Evolutionary conservation across 1,140 invertebrate species (phyloP).

Genomic region (Cyclina sinensis): DNA sequence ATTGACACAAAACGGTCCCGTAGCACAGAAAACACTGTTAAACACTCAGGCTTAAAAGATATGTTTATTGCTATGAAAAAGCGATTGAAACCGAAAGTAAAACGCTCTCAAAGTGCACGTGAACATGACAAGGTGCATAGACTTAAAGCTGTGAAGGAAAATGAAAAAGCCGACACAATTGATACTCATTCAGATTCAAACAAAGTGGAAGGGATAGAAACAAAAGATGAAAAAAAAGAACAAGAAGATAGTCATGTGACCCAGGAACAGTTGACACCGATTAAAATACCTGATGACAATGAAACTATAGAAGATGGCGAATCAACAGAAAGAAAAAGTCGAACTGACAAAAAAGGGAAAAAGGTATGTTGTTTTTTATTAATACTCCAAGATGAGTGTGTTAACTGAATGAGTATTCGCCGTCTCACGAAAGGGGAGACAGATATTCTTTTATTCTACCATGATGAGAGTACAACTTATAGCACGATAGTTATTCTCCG

Average conservation of each 20-base stretch:
- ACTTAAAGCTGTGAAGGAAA: constrained; percentile 47
- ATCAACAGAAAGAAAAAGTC: not conserved
- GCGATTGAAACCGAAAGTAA: constrained; percentile 57
- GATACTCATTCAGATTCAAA: not conserved
- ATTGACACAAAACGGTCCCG: not conserved
- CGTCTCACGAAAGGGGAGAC: no score
- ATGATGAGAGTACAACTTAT: no score
- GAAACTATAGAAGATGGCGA: not conserved
- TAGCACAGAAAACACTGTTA: constrained; percentile 46
- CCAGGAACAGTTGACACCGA: constrained; percentile 54
- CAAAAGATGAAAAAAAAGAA: not conserved
- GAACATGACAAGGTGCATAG: constrained; percentile 43
- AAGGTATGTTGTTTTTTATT: no score
- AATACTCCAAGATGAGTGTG: no score
- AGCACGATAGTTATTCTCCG: no score
- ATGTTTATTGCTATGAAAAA: constrained; percentile 59
- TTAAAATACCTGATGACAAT: constrained; percentile 56
- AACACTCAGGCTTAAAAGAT: constrained; percentile 59
- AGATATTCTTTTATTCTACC: no score
- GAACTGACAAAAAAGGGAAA: not conserved
- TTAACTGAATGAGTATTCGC: no score
- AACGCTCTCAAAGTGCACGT: constrained; percentile 63
- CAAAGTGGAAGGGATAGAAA: not conserved
- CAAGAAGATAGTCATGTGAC: constrained; percentile 45
- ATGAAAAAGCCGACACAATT: constrained; percentile 18